Base-by-base conservation (phyloP, 2,888 invertebrate species). In the Polia nebulosa region DNA sequence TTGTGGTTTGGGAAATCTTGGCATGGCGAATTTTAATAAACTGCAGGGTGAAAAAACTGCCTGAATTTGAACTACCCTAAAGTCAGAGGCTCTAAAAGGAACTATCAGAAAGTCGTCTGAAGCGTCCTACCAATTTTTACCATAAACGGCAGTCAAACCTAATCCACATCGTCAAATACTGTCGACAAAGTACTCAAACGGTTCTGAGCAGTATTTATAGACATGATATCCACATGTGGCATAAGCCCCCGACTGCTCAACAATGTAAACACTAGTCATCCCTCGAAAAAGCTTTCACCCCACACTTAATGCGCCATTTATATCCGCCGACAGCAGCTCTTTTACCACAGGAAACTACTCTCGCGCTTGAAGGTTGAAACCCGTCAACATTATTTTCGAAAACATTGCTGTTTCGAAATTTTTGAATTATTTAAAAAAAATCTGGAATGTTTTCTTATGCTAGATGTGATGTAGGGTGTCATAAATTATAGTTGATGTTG, bases 211-310 rank as follows among this genome's bases (percentile, higher is more conserved):
- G 39, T 74, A 77, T 78, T 74, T 77, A 72, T 61, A 77, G 67
- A 34, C 15, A 32, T 66, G 45, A 58, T 52, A 41, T 36, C 55
- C 49, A 72, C 69, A 61, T 78, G 45, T 55, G 51, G 55, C 22
- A 20, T 60, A 61, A 70, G 62, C 45, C 20, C 65, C 41, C 29
- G 15, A 32, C 44, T 62, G 58, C 51, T 76, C 34, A 63, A 49
- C 59, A 82, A 76, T 72, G 63, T 71, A 70, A 78, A 76, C 74
- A 76, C 63, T 39, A 69, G 66, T 78, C 78, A 75, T 77, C 65
- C 67, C 69, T 66, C 64, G 34, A 53, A 63, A 76, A 81, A 72
- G 79, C 78, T 76, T 81, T 69, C 70, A 81, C 75, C 78, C 73
- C 64, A 65, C 73, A 65, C 72, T 68, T 70, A 73, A 69, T 69